Percentiles rank a stretch among this genome's conserved stretches.
These are phyloP conservation scores for Diadromus collaris DNA, from an alignment of 2,888 invertebrate genomes.

Conservation along the genomic window DNA sequence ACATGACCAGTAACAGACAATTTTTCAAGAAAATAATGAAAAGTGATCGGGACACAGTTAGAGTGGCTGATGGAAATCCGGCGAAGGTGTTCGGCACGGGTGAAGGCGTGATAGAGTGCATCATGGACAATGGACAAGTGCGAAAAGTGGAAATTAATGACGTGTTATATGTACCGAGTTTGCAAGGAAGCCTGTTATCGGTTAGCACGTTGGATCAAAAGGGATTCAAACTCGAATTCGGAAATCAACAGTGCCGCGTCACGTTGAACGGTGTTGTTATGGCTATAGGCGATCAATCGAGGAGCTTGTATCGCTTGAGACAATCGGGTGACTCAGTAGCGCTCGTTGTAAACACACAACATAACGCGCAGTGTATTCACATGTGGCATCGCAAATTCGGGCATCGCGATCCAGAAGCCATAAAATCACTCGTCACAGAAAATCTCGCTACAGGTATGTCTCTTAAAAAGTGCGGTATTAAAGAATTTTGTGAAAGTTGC, in stretches of 20 bases:
- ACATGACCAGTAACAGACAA: constrained; percentile 57
- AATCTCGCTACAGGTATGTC: constrained; percentile 55
- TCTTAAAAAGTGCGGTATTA: constrained; percentile 51
- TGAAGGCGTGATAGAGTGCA: constrained; percentile 43
- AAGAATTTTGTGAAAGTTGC: constrained; percentile 52
- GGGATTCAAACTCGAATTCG: constrained; percentile 40
- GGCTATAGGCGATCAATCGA: constrained; percentile 27
- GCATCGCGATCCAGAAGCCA: constrained; percentile 57
- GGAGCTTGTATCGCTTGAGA: constrained; percentile 54
- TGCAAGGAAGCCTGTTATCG: constrained; percentile 55
- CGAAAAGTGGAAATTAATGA: constrained; percentile 45
- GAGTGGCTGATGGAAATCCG: constrained; percentile 51
- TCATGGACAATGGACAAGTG: constrained; percentile 10
- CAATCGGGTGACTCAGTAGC: constrained; percentile 31
- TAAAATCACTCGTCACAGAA: constrained; percentile 50
- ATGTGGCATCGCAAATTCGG: constrained; percentile 65
- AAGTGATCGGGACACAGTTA: constrained; percentile 25
- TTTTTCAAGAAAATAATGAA: constrained; percentile 47
- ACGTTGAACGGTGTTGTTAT: constrained; percentile 32
- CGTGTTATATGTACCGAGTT: constrained; percentile 55
- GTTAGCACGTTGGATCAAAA: constrained; percentile 54
- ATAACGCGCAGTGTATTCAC: constrained; percentile 57
- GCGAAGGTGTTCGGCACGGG: constrained; percentile 52
- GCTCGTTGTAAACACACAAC: constrained; percentile 12
- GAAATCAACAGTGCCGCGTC: constrained; percentile 46